These are phyloP conservation scores for Piprites chloris DNA, from an alignment of 2,113 vertebrate genomes.

Conservation along the genomic window DNA sequence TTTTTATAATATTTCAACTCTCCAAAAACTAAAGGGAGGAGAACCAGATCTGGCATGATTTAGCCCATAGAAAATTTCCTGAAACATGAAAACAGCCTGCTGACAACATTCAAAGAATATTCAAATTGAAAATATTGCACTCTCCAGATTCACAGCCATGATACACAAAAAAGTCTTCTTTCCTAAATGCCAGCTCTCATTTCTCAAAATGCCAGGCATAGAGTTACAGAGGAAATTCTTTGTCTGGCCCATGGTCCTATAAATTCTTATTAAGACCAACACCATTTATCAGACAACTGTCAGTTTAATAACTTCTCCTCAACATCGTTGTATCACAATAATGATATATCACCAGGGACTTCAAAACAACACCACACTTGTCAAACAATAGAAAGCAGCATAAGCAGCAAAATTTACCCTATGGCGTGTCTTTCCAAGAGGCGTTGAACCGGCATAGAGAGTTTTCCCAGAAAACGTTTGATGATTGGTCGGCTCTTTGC, in stretches of 20 bases:
- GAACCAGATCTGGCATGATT: conserved; percentile 11
- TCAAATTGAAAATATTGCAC: conserved; percentile 54
- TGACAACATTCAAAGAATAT: background rate
- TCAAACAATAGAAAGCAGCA: background rate
- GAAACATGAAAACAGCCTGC: background rate
- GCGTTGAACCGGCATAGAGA: conserved; percentile 93
- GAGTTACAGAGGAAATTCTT: background rate
- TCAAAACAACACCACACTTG: background rate
- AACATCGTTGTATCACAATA: background rate
- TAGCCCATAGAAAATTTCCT: background rate
- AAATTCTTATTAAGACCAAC: background rate
- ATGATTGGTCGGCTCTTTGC: conserved; percentile 98
- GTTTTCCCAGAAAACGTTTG: conserved; percentile 95
- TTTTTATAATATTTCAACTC: background rate
- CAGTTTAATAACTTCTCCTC: background rate
- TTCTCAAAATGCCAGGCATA: background rate
- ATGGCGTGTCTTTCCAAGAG: conserved; percentile 96
- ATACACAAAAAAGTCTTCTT: background rate
- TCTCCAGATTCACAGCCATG: background rate
- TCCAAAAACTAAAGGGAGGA: background rate
- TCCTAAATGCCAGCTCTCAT: background rate
- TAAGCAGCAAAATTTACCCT: conserved; percentile 77
- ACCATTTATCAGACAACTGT: background rate
- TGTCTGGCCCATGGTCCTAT: background rate
- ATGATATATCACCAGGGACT: background rate